Base-by-base conservation (phyloP, 1,140 invertebrate species). In the Aphis gossypii region DNA sequence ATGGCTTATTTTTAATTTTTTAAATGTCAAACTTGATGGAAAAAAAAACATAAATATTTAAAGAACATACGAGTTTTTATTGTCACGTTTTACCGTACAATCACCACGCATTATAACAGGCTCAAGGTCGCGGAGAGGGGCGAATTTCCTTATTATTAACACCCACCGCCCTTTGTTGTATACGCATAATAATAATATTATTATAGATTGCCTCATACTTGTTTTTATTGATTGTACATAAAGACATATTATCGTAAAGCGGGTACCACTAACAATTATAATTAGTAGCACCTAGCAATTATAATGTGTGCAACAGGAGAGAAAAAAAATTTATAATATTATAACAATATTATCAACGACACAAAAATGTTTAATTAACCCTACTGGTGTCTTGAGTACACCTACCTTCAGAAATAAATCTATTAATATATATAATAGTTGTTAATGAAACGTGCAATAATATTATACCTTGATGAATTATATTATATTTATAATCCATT, bases 41-140 rank as follows among this genome's bases (percentile, higher is more conserved):
- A 68, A 76, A 76, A 48, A 76, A 76, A n/a, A 76, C n/a, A 76
- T 76, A 76, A n/a, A 9, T 76, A 76, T 76, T 76, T 76, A 76
- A 76, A 68, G 60, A 76, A 76, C 60, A 76, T 76, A 76, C 60
- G n/a, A 76, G 60, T 76, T 76, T 68, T 76, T 76, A 76, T 76
- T 76, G 60, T 76, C 60, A 76, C 30, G 60, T 35, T 76, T 76
- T 76, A 35, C 60, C 60, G n/a, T 76, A 76, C 60, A 76, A 76
- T 76, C 60, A n/a, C 60, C 60, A 76, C 60, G 5, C 60, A n/a
- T 76, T n/a, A 18, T 76, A n/a, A 76, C 30, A n/a, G 60, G 60
- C 60, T 20, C 60, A 76, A 76, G 60, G 60, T 76, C 60, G 14
- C 30, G 60, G 60, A 76, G 60, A 76, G 60, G 60, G 60, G 60